Conservation (phyloP, 1,140 invertebrate genomes). For the Calephelis nemesis region DNA sequence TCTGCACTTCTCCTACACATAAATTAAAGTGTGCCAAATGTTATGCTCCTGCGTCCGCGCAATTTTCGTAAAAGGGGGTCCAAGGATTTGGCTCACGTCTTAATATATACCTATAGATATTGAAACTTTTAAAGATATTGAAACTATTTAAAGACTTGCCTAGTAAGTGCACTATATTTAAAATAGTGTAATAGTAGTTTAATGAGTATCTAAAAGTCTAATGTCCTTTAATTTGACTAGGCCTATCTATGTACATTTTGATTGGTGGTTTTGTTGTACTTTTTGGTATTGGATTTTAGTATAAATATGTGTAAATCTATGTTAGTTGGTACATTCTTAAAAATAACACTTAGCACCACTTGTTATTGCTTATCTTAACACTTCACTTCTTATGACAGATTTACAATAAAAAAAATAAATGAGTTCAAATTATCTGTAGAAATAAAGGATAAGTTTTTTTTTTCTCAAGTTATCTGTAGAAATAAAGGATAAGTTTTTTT, state of each 20-base stretch:
- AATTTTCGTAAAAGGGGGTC: no score
- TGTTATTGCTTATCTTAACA: conserved; percentile 29
- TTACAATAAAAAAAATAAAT: no score
- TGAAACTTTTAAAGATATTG: no score
- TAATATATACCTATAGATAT: no score
- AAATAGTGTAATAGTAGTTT: conserved; percentile 13
- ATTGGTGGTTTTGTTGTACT: conserved; percentile 66
- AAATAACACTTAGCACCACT: conserved; percentile 53
- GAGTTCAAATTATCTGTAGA: no score
- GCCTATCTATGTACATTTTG: conserved; percentile 51
- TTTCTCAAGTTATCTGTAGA: no score
- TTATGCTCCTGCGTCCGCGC: no score
- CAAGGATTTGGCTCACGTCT: no score
- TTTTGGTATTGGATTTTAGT: conserved; percentile 63
- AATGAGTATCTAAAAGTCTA: conserved; percentile 24
- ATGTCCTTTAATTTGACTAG: conserved; percentile 55
- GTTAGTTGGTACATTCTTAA: conserved; percentile 29
- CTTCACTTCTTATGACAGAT: background rate
- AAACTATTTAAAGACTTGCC: background rate
- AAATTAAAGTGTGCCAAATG: no score
- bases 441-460: no score
- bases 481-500: no score
- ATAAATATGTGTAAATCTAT: conserved; percentile 43
- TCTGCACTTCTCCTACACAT: no score
- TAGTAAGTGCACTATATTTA: background rate